Percentiles rank a stretch among this genome's conserved stretches.
Conservation (phyloP, 2,797 vertebrate genomes). For the Cryptoprocta ferox region DNA sequence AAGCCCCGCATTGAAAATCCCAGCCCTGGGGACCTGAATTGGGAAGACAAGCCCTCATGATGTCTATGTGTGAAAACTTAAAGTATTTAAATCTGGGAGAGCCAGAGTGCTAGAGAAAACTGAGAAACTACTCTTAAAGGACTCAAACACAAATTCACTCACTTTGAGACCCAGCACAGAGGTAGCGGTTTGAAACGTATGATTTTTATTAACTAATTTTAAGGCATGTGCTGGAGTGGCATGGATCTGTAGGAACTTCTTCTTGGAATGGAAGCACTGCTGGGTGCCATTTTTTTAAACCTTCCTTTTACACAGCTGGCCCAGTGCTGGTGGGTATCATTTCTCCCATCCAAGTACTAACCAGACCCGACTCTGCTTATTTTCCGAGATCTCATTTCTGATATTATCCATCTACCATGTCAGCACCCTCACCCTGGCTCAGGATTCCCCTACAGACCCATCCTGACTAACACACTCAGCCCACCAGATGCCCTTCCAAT, state of each 20-base stretch:
- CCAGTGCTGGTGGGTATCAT: background rate
- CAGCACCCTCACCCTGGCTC: background rate
- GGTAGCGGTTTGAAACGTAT: background rate
- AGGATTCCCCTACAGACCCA: background rate
- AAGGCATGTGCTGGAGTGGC: background rate
- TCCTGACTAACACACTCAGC: background rate
- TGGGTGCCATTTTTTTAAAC: background rate
- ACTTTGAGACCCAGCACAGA: background rate
- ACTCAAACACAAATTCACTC: background rate
- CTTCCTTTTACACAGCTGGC: background rate
- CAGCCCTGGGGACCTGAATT: background rate
- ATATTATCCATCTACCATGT: background rate
- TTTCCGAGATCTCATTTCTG: background rate
- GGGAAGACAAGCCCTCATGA: background rate
- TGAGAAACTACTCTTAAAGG: background rate
- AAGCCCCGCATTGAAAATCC: background rate
- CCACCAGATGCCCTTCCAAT: background rate
- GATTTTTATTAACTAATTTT: background rate
- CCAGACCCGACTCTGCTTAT: no score
- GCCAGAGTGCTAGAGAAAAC: background rate
- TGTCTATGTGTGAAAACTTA: background rate
- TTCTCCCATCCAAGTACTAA: background rate
- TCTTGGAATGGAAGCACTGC: background rate
- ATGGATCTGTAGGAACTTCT: background rate
- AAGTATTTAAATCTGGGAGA: background rate